A percentile compares a stretch with the other conserved stretches of the same genome.
Conservation (phyloP, 2,797 vertebrate species). For the Miichthys miiuy region DNA sequence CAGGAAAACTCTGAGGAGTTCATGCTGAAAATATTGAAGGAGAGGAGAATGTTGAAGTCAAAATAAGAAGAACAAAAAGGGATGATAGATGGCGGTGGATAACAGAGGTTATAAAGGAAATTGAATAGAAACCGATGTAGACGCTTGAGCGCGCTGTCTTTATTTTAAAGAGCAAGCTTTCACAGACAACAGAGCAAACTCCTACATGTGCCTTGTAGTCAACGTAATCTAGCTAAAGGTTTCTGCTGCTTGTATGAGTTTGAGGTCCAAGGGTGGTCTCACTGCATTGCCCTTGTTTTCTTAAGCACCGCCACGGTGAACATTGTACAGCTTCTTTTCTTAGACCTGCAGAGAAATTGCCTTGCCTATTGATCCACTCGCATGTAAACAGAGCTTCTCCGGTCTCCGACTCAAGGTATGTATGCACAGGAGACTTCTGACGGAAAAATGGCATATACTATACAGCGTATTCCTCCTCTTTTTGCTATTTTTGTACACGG, state of each 20-base stretch:
- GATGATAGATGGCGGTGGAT: conserved; percentile 30
- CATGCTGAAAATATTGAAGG: conserved; percentile 59
- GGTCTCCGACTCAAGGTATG: conserved; percentile 61
- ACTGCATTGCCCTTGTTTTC: conserved; percentile 58
- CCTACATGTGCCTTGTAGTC: conserved; percentile 60
- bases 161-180: conserved; percentile 61
- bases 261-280: conserved; percentile 62
- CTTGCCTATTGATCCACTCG: conserved; percentile 69
- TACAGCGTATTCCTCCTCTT: conserved; percentile 37
- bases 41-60: conserved; percentile 49
- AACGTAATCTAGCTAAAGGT: conserved; percentile 52
- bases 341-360: conserved; percentile 65
- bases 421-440: conserved; percentile 69
- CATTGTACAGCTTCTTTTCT: conserved; percentile 65
- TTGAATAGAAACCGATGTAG: conserved; percentile 1
- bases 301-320: conserved; percentile 36
- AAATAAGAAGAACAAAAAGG: conserved; percentile 26
- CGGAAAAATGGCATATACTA: conserved; percentile 48
- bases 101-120: conserved; percentile 24
- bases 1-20: conserved; percentile 58
- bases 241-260: conserved; percentile 32
- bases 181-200: conserved; percentile 61
- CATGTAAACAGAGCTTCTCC: conserved; percentile 71
- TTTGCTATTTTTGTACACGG: conserved; percentile 66
- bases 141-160: conserved; percentile 40